Evolutionary conservation across 2,797 vertebrate genomes (phyloP), one percentile per base, ranked within the genome.

Genomic region (Otolemur crassicaudatus): DNA sequence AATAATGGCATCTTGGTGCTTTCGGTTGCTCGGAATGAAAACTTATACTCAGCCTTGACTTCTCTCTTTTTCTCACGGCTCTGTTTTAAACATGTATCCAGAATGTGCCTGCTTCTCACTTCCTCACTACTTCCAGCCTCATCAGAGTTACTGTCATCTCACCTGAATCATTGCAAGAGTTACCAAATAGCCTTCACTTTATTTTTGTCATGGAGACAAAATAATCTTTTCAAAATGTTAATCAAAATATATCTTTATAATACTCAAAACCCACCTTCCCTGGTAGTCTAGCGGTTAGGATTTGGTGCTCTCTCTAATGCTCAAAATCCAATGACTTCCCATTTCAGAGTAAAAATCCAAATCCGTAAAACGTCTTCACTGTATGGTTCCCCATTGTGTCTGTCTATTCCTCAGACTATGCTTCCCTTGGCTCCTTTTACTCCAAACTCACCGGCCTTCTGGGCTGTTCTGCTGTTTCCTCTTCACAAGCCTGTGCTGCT

Each of bases 171-270:
- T 17, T 91, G 14, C 20, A 65, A 95, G 22, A 85, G 37, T 29
- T 69, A 69, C 69, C n/a, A n/a, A 61, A 5, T 40, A 7, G 19
- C 40, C 63, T 88, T 27, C 2, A 12, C 46, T 82, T 63, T 89
- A 56, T 43, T 83, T 58, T 95, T 70, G 92, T 61, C 58, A 73
- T 37, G 79, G 53, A 96, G n/a, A 43, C 8, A 91, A 91, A 95
- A 75, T 29, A 49, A 90, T 22, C 14, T 20, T 91, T 85, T 53
- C 93, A 90, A 86, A 34, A 65, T 22, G 3, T 63, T 37, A 46
- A 58, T 90, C 40, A 79, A 19, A 90, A 63, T n/a, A 60, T 23
- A 37, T 37, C 37, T 53, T 23, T 82, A 23, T 69, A 63, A 6
- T 40, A 40, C 23, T 20, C 16, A 67, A 79, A 87, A 61, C 67